Evolutionary conservation across 2,113 vertebrate species (phyloP).

Genomic region (Apaloderma vittatum): DNA sequence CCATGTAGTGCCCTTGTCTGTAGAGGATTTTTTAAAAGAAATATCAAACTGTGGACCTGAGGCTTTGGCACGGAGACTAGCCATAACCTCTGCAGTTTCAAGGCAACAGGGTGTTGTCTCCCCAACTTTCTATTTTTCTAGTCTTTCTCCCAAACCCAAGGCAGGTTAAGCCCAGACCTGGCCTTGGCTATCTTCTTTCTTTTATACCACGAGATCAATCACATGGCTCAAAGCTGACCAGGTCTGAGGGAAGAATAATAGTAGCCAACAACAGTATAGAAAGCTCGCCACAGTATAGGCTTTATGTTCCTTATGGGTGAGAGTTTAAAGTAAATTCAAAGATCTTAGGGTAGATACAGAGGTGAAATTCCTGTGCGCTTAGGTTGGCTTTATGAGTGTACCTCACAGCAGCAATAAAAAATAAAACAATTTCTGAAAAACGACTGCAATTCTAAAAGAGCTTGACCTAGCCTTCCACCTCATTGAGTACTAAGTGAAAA

Average conservation of each 20-base stretch:
- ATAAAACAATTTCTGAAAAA: background rate
- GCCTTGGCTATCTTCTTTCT: background rate
- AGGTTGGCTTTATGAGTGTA: conserved; percentile 9
- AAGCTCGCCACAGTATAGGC: fast-evolving
- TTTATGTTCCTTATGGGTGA: background rate
- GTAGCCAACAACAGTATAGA: background rate
- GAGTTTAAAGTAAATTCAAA: background rate
- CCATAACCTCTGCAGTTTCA: background rate
- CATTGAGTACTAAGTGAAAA: background rate
- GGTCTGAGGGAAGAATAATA: background rate
- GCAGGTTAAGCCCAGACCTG: background rate
- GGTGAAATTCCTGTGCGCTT: conserved; percentile 44
- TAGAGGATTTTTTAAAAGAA: background rate
- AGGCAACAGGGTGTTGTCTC: background rate
- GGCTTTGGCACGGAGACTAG: background rate
- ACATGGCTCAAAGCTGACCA: background rate
- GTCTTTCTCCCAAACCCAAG: background rate
- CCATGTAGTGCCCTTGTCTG: background rate
- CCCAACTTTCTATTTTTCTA: background rate
- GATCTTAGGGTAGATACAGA: background rate
- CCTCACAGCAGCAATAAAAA: conserved; percentile 53
- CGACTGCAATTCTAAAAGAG: background rate
- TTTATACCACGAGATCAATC: background rate
- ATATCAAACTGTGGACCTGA: background rate
- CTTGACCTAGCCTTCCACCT: conserved; percentile 18